phyloP scores from a whole-genome alignment of 1,140 invertebrate species.

The Tribolium madens region DNA sequence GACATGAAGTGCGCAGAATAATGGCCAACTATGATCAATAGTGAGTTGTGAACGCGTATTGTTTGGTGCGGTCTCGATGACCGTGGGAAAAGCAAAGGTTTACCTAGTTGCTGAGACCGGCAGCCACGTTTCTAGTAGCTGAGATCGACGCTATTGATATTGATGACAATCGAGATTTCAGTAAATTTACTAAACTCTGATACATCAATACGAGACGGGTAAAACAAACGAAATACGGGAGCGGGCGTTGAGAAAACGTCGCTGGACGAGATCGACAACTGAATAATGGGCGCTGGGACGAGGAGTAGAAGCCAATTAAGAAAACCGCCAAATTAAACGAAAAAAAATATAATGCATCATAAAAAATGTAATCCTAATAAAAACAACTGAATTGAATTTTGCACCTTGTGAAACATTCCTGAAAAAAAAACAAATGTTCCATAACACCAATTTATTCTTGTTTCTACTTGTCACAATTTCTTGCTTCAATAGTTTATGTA shows the following conservation, averaged over 20 bases:
- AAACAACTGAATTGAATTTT: too few species aligned
- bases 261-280: background rate
- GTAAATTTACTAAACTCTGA: conserved; percentile 44
- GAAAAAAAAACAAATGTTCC: too few species aligned
- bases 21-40: conserved; percentile 32
- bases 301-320: background rate
- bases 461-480: too few species aligned
- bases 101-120: conserved; percentile 49
- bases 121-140: conserved; percentile 38
- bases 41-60: conserved; percentile 51
- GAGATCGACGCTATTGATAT: conserved; percentile 42
- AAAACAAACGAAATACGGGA: conserved; percentile 9
- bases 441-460: too few species aligned
- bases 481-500: too few species aligned
- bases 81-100: conserved; percentile 56
- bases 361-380: too few species aligned
- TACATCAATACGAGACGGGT: conserved; percentile 19
- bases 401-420: too few species aligned
- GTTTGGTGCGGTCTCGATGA: conserved; percentile 50
- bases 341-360: too few species aligned
- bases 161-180: conserved; percentile 45
- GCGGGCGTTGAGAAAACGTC: background rate
- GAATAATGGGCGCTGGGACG: background rate
- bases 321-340: background rate
- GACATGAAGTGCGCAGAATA: conserved; percentile 33